A percentile compares a stretch with the other conserved stretches of the same genome.
phyloP scores from a whole-genome alignment of 2,797 vertebrate genomes.

The Eidolon dupreanum region DNA sequence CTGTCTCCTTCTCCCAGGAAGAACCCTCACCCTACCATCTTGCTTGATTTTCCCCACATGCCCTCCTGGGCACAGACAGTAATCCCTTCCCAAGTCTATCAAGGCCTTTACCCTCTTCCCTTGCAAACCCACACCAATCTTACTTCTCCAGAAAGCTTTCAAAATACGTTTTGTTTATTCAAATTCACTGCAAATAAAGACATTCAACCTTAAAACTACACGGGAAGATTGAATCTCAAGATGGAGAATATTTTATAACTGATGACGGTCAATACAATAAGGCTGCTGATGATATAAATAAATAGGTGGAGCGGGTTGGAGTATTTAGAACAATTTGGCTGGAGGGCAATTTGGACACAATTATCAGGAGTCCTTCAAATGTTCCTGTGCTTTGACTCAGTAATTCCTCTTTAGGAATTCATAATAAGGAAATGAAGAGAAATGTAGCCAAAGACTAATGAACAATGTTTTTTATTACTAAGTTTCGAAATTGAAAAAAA shows the following conservation, averaged over 20 bases:
- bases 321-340: neutral
- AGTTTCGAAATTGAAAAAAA: neutral
- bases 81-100: neutral
- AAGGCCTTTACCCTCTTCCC: neutral
- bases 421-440: slow-evolving; percentile 41
- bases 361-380: slow-evolving; percentile 23
- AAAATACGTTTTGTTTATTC: slow-evolving; percentile 17
- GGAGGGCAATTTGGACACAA: neutral
- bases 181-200: slow-evolving; percentile 16
- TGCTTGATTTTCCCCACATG: neutral
- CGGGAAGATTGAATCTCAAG: neutral
- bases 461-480: neutral
- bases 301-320: neutral
- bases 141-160: neutral
- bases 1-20: neutral
- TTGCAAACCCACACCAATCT: neutral
- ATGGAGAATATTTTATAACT: neutral
- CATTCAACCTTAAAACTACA: neutral
- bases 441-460: neutral
- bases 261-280: neutral
- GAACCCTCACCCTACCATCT: neutral
- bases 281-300: neutral
- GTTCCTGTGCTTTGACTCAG: slow-evolving; percentile 26
- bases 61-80: fast-evolving
- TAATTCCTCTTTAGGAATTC: slow-evolving; percentile 28